Percentiles rank a stretch among this genome's conserved stretches.
Conservation (phyloP, 2,113 vertebrate species). For the Podilymbus podiceps region DNA sequence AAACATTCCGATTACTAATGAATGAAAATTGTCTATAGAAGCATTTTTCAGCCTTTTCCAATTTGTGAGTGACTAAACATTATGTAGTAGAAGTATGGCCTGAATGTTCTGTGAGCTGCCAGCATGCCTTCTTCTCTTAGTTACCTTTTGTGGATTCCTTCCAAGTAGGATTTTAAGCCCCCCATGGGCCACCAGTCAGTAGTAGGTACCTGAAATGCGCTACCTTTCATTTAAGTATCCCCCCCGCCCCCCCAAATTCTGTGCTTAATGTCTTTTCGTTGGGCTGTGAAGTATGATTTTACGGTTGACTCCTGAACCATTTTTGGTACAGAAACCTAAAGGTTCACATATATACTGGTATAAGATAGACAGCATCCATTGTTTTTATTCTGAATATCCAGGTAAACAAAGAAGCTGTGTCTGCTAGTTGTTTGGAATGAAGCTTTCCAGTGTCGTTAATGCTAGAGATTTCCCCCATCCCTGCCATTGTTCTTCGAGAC, state of each 20-base stretch:
- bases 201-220: not conserved
- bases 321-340: not conserved
- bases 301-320: not conserved
- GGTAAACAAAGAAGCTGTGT: not conserved
- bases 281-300: not conserved
- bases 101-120: not conserved
- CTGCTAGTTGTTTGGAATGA: not conserved
- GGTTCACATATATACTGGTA: not conserved
- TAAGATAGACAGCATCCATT: not conserved
- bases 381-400: not conserved
- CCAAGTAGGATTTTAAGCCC: not conserved
- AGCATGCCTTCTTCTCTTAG: accelerated
- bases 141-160: not conserved
- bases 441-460: not conserved
- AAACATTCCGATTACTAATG: not conserved
- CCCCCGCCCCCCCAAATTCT: not conserved
- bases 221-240: not conserved
- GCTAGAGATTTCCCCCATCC: not conserved
- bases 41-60: not conserved
- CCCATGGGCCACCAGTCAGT: not conserved
- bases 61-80: not conserved
- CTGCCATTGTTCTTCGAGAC: not conserved
- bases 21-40: not conserved
- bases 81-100: not conserved
- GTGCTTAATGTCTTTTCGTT: too few relatives aligned